phyloP scores from a whole-genome alignment of 2,113 vertebrate species.

The Pteronura brasiliensis region DNA sequence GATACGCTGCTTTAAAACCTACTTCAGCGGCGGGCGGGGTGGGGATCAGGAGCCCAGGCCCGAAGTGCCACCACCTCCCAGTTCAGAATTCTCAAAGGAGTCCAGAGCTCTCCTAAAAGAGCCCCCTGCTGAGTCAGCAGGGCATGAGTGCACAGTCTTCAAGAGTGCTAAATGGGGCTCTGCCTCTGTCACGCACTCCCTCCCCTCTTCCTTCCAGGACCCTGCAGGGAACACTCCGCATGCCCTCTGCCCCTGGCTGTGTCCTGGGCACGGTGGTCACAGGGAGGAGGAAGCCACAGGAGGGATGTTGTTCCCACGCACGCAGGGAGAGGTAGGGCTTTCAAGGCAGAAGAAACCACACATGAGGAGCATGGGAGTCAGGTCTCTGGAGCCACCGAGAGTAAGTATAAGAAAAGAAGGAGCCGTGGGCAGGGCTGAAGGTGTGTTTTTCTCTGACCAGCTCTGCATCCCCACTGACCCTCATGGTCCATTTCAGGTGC shows the following conservation, averaged over 20 bases:
- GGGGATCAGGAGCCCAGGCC: not conserved
- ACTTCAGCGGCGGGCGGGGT: not conserved
- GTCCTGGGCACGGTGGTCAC: not conserved
- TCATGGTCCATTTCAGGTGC: not conserved
- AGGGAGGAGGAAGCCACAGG: not conserved
- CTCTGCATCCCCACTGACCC: fast-evolving
- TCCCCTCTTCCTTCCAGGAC: not conserved
- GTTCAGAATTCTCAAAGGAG: not conserved
- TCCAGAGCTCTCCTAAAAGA: not conserved
- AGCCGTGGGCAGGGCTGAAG: not conserved
- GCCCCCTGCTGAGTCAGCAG: not conserved
- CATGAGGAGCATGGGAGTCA: not conserved
- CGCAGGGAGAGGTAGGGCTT: not conserved
- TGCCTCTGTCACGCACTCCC: not conserved
- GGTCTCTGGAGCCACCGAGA: not conserved
- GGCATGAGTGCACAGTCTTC: not conserved
- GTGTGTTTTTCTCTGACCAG: not conserved
- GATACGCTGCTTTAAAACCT: not conserved
- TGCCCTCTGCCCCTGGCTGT: not conserved
- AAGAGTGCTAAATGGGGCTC: not conserved
- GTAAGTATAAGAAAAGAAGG: not conserved
- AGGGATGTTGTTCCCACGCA: no score
- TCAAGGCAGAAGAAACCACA: not conserved
- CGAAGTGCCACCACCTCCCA: not conserved
- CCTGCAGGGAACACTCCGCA: not conserved